A percentile compares a stretch with the other conserved stretches of the same genome.
phyloP scores from a whole-genome alignment of 2,888 invertebrate genomes.

The Galerucella calmariensis region DNA sequence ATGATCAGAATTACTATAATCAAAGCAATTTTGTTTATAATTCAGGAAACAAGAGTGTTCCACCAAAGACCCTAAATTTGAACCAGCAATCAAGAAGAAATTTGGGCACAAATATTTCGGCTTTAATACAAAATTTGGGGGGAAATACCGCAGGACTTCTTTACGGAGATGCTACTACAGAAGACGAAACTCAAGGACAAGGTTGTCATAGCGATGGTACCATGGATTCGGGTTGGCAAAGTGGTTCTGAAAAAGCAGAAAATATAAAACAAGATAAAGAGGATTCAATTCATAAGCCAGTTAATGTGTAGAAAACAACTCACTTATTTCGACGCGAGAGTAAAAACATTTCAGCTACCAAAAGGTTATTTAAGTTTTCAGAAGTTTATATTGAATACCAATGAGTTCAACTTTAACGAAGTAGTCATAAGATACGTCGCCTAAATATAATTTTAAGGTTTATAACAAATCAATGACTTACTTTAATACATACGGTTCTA shows the following conservation, averaged over 20 bases:
- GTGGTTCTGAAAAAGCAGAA: slow-evolving; percentile 72
- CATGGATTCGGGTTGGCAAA: slow-evolving; percentile 78
- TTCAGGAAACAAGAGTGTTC: slow-evolving; percentile 55
- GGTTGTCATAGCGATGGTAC: slow-evolving; percentile 66
- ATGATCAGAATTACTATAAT: slow-evolving; percentile 61
- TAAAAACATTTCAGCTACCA: too few species aligned
- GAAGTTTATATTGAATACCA: too few species aligned
- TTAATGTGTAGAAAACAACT: slow-evolving; percentile 55
- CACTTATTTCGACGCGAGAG: too few species aligned
- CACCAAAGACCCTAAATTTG: slow-evolving; percentile 59
- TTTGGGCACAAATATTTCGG: slow-evolving; percentile 65
- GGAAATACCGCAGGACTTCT: slow-evolving; percentile 63
- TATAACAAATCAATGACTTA: too few species aligned
- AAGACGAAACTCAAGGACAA: slow-evolving; percentile 61
- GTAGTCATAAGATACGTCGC: too few species aligned
- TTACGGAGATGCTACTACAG: slow-evolving; percentile 61
- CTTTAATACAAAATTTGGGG: slow-evolving; percentile 66
- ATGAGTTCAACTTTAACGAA: too few species aligned
- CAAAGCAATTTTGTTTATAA: slow-evolving; percentile 53
- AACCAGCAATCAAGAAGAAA: slow-evolving; percentile 55
- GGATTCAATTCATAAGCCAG: slow-evolving; percentile 55
- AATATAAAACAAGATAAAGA: slow-evolving; percentile 52
- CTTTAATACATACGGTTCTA: too few species aligned
- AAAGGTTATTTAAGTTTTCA: too few species aligned
- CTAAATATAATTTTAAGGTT: too few species aligned